Evolutionary conservation across 1,140 invertebrate species (phyloP).

Genomic region (Armadillidium nasatum): DNA sequence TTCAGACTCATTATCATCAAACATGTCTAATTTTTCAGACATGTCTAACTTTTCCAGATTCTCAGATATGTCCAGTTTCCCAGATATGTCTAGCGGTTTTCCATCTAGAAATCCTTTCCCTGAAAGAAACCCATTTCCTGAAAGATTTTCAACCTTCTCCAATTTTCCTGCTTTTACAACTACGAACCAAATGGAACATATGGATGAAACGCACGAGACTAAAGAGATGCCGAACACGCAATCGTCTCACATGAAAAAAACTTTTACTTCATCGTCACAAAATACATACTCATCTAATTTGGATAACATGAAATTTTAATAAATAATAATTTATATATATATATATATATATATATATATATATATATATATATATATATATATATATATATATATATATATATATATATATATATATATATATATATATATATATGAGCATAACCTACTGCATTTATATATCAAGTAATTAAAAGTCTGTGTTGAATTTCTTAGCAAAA

Average conservation of each 20-base stretch:
- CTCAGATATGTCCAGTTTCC: constrained; percentile 36
- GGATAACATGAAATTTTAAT: constrained; percentile 34
- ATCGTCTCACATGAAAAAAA: constrained; percentile 9
- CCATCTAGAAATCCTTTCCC: not conserved
- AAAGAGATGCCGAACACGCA: constrained; percentile 21
- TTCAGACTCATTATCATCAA: constrained; percentile 37
- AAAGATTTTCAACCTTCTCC: constrained; percentile 9
- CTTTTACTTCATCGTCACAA: constrained; percentile 28
- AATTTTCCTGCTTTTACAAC: constrained; percentile 11
- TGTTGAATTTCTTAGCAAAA: too few relatives aligned
- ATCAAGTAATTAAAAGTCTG: too few relatives aligned
- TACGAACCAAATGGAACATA: not conserved
- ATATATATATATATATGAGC: too few relatives aligned
- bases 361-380: constrained; percentile 4
- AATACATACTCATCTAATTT: constrained; percentile 34
- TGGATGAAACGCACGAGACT: not conserved
- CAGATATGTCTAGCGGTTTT: constrained; percentile 24
- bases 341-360: constrained; percentile 11
- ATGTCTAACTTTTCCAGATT: constrained; percentile 35
- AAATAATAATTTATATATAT: not conserved
- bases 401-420: too few relatives aligned
- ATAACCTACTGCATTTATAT: too few relatives aligned
- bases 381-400: not conserved
- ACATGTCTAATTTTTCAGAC: constrained; percentile 31
- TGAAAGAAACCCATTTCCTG: not conserved